These are phyloP conservation scores for Canis aureus DNA, from an alignment of 2,113 vertebrate genomes.

Conservation along the genomic window DNA sequence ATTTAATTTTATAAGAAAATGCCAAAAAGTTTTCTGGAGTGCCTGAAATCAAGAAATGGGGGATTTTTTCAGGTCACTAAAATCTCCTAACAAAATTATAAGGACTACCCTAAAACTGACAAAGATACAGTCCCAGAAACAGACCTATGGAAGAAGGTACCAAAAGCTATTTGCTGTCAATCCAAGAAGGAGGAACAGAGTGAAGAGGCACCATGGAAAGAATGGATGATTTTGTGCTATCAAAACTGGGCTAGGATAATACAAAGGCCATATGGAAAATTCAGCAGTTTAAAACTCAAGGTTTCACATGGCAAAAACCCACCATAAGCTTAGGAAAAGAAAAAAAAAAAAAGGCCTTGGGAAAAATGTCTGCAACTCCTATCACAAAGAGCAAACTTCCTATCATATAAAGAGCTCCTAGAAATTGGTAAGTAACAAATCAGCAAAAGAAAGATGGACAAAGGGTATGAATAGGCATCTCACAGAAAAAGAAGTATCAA, in stretches of 20 bases:
- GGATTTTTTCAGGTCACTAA: slow-evolving; percentile 21
- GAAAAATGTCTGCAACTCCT: background rate
- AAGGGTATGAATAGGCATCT: slow-evolving; percentile 3
- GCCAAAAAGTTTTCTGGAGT: background rate
- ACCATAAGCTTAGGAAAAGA: background rate
- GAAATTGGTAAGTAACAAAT: background rate
- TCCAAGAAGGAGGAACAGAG: slow-evolving; percentile 64
- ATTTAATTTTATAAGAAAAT: slow-evolving; percentile 45
- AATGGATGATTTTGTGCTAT: background rate
- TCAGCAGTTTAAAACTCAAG: slow-evolving; percentile 1
- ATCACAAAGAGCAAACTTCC: background rate
- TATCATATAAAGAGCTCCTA: slow-evolving; percentile 30
- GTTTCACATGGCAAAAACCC: background rate
- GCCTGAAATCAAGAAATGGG: background rate
- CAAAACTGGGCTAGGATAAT: background rate
- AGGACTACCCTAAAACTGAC: background rate
- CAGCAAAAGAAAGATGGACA: background rate
- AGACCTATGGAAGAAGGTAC: background rate
- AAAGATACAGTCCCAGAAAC: background rate
- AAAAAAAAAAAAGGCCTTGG: background rate
- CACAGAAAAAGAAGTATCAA: background rate
- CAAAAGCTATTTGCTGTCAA: background rate
- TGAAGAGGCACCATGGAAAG: background rate
- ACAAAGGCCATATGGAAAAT: background rate
- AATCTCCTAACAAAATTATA: slow-evolving; percentile 1